Percentiles rank a stretch among this genome's conserved stretches.
These are phyloP conservation scores for Trematomus loennbergii DNA, from an alignment of 2,113 vertebrate species.

Conservation along the genomic window DNA sequence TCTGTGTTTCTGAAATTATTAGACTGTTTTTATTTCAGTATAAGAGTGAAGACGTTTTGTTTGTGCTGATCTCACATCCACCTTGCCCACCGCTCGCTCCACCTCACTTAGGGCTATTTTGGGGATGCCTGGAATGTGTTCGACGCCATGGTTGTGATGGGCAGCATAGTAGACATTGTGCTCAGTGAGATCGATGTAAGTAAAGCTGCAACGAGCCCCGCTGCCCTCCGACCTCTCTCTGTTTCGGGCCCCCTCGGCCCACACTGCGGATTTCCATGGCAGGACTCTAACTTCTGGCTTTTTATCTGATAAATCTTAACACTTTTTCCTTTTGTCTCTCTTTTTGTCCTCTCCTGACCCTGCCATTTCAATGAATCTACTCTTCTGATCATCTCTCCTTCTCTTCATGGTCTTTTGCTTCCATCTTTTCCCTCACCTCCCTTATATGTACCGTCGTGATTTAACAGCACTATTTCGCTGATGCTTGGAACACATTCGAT, in stretches of 20 bases:
- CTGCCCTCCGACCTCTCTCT: constrained; percentile 51
- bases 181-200: constrained; percentile 99
- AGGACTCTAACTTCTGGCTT: constrained; percentile 35
- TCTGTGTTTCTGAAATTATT: constrained; percentile 20
- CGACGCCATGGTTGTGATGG: constrained; percentile 99
- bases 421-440: constrained; percentile 73
- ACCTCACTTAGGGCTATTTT: constrained; percentile 95
- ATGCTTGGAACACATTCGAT: constrained; percentile 99
- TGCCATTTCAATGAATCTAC: constrained; percentile 47
- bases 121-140: constrained; percentile 99
- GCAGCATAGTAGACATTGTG: constrained; percentile 99
- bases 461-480: constrained; percentile 99
- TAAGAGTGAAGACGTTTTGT: constrained; percentile 29
- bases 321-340: constrained; percentile 53
- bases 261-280: constrained; percentile 31
- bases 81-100: constrained; percentile 74
- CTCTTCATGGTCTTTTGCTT: constrained; percentile 4
- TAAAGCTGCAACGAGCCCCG: constrained; percentile 79
- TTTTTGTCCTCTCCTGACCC: constrained; percentile 47
- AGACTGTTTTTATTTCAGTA: constrained; percentile 17
- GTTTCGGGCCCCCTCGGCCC: constrained; percentile 8
- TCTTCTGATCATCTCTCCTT: constrained; percentile 16
- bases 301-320: constrained; percentile 39
- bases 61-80: constrained; percentile 32
- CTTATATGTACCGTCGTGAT: constrained; percentile 82